Base-by-base conservation (phyloP, 2,797 vertebrate genomes). In the Pachyuromys duprasi region DNA sequence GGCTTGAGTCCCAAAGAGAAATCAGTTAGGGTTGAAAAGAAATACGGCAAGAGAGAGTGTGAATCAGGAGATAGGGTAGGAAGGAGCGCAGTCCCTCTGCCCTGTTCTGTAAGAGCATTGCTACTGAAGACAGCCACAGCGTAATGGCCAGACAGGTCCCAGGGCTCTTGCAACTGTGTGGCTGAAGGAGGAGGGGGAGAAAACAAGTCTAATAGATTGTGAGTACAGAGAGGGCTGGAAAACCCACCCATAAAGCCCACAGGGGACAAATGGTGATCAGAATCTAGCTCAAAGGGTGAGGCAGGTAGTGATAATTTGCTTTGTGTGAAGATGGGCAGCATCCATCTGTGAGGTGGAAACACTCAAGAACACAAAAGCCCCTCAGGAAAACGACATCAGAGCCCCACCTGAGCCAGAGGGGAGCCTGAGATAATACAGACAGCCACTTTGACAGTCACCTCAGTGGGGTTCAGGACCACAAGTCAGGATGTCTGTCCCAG, bases 1-100 rank as follows among this genome's bases (percentile, higher is more conserved):
- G 95, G 75, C 42, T 36, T 8, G 24, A 18, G 0, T 49, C 63
- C 78, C 67, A 79, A 83, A 92, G n/a, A 93, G 83, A 91, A 95
- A 95, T 53, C 26, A 45, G 31, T 45, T 18, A 33, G 53, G 28
- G 33, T 28, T 28, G 62, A 79, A 87, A 86, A 95, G 86, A 90
- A 95, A 95, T 53, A 33, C 55, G n/a, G n/a, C 9, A 31, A 63
- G 22, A 83, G 31, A 5, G 49, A 57, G 62, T 24, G 53, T 75
- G 55, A 90, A 49, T 28, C 83, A 42, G 36, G 45, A 91, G 60
- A 53, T 8, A 49, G 69, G 62, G 26, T 28, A 93, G 53, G 33
- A 31, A 0, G 4, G 5, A 67, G 36, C 1, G 3, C 55, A 8
- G 26, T 60, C 45, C 14, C 63, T 62, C 13, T 5, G 13, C 22